Percentiles rank a stretch among this genome's conserved stretches.
phyloP scores from a whole-genome alignment of 2,113 vertebrate species.

The Anarrhichthys ocellatus region DNA sequence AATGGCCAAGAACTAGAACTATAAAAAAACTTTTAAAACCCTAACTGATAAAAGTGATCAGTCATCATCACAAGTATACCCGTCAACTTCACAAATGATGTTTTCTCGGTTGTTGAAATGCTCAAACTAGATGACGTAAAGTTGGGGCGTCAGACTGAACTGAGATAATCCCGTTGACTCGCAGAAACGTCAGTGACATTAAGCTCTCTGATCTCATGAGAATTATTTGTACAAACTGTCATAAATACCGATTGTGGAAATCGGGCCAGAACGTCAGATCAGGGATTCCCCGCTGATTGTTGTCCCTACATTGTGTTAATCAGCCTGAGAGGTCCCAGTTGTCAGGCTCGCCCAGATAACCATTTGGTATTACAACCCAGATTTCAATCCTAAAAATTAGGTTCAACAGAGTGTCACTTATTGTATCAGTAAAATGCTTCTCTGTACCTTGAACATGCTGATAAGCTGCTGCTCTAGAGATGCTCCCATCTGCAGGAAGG shows the following conservation, averaged over 20 bases:
- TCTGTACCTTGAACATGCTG: conserved; percentile 92
- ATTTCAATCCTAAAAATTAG: background rate
- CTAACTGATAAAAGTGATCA: background rate
- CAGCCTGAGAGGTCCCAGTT: conserved; percentile 15
- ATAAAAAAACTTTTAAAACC: background rate
- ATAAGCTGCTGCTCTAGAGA: conserved; percentile 96
- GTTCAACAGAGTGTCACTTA: background rate
- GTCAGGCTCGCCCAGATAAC: background rate
- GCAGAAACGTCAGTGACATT: conserved; percentile 16
- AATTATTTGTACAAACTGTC: conserved; percentile 13
- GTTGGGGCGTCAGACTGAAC: conserved; percentile 9
- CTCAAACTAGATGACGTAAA: background rate
- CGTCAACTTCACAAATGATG: background rate
- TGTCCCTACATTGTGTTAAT: conserved; percentile 17
- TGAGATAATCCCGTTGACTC: conserved; percentile 35
- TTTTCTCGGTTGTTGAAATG: background rate
- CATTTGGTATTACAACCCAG: background rate
- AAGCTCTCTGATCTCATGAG: conserved; percentile 28
- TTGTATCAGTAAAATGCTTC: background rate
- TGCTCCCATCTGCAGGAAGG: conserved; percentile 95
- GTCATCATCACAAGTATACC: background rate
- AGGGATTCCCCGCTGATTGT: conserved; percentile 25
- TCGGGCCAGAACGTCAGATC: conserved; percentile 9
- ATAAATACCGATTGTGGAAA: conserved; percentile 35
- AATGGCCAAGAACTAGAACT: background rate